Evolutionary conservation across 1,140 invertebrate genomes (phyloP).

Genomic region (Zaprionus lachaisei): DNA sequence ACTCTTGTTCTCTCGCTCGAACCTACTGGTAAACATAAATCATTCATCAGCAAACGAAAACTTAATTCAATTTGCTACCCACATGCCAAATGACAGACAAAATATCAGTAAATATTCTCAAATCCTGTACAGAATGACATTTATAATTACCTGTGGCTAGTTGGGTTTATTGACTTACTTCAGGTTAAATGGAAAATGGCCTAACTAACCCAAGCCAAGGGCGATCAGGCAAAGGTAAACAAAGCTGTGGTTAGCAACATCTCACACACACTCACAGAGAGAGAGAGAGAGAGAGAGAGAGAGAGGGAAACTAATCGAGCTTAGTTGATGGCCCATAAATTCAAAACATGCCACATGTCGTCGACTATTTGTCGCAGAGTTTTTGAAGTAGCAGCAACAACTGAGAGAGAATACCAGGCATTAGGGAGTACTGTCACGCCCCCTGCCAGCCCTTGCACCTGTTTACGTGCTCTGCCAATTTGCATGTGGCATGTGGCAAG

Average conservation of each 20-base stretch:
- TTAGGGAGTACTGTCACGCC: conserved; percentile 4
- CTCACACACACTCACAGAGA: background rate
- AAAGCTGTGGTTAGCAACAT: background rate
- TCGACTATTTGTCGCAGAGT: conserved; percentile 29
- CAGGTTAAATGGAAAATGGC: background rate
- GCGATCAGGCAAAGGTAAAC: background rate
- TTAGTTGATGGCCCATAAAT: conserved; percentile 10
- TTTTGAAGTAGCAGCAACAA: background rate
- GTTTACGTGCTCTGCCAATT: conserved; percentile 69
- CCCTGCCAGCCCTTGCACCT: conserved; percentile 22
- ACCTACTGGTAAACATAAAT: background rate
- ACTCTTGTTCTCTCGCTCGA: background rate
- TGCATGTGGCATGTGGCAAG: conserved; percentile 43
- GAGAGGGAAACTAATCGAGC: background rate
- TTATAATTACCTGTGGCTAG: conserved; percentile 1
- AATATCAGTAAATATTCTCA: background rate
- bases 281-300: no score
- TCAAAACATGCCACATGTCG: conserved; percentile 37
- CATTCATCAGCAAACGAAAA: background rate
- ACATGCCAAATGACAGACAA: background rate
- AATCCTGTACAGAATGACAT: background rate
- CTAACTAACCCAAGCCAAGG: background rate
- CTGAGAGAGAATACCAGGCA: conserved; percentile 17
- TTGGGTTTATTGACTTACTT: background rate
- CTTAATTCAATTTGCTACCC: background rate